Evolutionary conservation across 1,140 invertebrate species (phyloP), one percentile per base, ranked within the genome.

Genomic region (Frieseomelitta varia): DNA sequence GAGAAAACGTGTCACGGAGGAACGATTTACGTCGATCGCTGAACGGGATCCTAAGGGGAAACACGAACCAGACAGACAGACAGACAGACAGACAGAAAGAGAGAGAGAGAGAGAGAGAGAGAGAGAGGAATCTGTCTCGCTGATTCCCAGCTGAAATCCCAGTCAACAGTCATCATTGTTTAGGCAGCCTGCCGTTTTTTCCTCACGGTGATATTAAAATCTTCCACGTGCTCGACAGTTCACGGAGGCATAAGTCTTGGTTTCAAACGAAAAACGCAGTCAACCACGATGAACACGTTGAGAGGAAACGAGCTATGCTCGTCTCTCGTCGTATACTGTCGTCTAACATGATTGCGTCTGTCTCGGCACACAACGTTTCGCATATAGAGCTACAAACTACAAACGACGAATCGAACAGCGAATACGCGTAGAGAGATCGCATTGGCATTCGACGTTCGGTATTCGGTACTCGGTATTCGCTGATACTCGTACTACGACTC

Each of bases 171-270:
- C n/a, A 47, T 65, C 61, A 51, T 78, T 78, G 61, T 78, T 78
- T 78, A 39, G 19, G 2, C 47, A 51, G 56, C 15, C 11, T n/a
- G n/a, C n/a, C 14, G 8, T 27, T 61, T 65, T 77, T 8, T 17
- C 27, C n/a, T 19, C 39, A 2, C 65, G 53, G 81, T 55, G 74
- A 78, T 83, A 83, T 83, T 78, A 78, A 83, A 83, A 83, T 83
- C 69, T 83, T 83, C 24, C 65, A 51, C 74, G 74, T 77, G 81
- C 74, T 68, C 63, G 81, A 78, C 74, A 47, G 21, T 58, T 55
- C 11, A 19, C 39, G 81, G 10, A 39, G 63, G 53, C 6, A 51
- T 56, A 63, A 74, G 56, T 30, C 39, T 4, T 19, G 24, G 24
- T 12, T 53, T 34, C 17, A 65, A 67, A 27, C n/a, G 76, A 55